These are phyloP conservation scores for Misgurnus mizolepis DNA, from an alignment of 2,113 vertebrate genomes.

Conservation along the genomic window DNA sequence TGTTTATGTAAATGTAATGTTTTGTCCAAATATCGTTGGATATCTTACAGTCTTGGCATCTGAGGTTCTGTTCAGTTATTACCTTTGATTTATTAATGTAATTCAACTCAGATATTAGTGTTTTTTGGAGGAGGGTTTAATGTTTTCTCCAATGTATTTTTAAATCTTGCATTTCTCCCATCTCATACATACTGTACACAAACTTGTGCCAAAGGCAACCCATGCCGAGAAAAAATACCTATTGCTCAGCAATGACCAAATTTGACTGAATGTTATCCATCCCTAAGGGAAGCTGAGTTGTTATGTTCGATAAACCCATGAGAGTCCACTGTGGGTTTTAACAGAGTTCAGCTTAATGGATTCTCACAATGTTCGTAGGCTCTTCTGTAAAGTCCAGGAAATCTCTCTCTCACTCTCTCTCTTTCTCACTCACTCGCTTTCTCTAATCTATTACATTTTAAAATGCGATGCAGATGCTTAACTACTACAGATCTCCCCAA, in stretches of 20 bases:
- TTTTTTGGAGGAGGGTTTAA: no score
- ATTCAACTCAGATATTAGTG: no score
- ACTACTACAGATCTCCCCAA: background rate
- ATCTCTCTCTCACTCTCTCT: background rate
- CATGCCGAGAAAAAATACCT: constrained; percentile 76
- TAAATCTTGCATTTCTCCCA: background rate
- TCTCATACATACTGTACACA: constrained; percentile 32
- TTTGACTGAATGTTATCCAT: constrained; percentile 80
- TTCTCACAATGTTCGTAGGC: no score
- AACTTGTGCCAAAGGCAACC: constrained; percentile 81
- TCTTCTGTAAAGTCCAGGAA: no score
- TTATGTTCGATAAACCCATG: constrained; percentile 71
- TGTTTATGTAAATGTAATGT: background rate
- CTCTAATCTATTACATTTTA: background rate
- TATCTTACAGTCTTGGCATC: background rate
- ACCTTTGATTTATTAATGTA: background rate
- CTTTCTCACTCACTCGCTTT: no score
- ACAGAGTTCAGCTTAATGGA: background rate
- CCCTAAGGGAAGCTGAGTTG: constrained; percentile 77
- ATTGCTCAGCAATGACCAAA: constrained; percentile 84
- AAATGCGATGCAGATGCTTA: no score
- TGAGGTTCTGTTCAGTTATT: background rate
- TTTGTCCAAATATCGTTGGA: background rate
- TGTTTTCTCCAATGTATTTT: background rate
- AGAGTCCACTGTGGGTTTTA: constrained; percentile 41